These are phyloP conservation scores for Phoebastria nigripes DNA, from an alignment of 2,797 vertebrate species.

Conservation along the genomic window DNA sequence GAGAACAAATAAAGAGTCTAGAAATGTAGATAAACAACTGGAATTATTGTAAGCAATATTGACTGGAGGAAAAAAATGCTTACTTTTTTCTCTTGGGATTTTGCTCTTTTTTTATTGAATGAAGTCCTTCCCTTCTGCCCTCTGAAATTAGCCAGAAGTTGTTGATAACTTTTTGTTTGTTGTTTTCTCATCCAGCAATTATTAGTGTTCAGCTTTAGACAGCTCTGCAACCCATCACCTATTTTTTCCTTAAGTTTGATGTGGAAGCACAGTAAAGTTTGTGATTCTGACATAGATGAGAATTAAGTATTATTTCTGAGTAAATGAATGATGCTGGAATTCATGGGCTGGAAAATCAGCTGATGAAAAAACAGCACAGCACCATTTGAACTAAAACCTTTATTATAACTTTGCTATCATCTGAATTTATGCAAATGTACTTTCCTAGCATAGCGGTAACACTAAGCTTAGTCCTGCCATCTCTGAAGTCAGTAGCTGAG, in stretches of 20 bases:
- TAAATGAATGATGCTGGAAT: neutral
- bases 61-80: neutral
- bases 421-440: neutral
- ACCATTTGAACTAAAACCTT: neutral
- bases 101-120: neutral
- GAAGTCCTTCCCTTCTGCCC: neutral
- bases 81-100: neutral
- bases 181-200: neutral
- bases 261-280: neutral
- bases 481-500: neutral
- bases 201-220: neutral
- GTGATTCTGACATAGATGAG: neutral
- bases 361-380: neutral
- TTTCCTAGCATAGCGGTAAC: fast-evolving
- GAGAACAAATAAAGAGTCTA: neutral
- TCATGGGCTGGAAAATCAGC: neutral
- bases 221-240: neutral
- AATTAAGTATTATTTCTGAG: neutral
- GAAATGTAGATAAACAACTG: neutral
- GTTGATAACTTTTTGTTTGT: neutral
- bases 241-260: neutral
- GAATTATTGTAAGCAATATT: neutral
- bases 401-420: neutral
- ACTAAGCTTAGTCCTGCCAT: fast-evolving
- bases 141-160: neutral